Conservation (phyloP, 2,888 invertebrate species). For the Acleris literana region DNA sequence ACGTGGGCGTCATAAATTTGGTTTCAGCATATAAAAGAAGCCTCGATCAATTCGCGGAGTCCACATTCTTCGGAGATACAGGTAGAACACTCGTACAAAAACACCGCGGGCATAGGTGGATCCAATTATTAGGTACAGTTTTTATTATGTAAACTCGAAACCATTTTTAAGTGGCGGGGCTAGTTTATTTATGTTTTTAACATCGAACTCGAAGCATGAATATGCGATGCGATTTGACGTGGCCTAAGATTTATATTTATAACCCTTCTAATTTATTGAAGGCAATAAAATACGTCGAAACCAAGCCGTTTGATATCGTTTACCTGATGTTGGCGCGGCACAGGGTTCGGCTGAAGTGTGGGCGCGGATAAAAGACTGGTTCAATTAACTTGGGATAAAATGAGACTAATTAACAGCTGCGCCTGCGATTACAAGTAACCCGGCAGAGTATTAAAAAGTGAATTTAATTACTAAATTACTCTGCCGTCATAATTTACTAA, state of each 20-base stretch:
- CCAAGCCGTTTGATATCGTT: conserved; percentile 58
- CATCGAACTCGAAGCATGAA: conserved; percentile 65
- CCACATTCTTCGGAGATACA: neutral
- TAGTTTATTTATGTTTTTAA: conserved; percentile 61
- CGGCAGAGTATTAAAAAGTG: conserved; percentile 1
- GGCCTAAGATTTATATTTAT: conserved; percentile 77
- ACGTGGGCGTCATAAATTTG: conserved; percentile 33
- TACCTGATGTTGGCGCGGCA: conserved; percentile 49
- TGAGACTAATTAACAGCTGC: conserved; percentile 17
- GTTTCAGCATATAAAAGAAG: conserved; percentile 15
- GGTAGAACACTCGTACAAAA: conserved; percentile 2
- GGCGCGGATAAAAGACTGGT: conserved; percentile 26
- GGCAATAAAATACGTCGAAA: conserved; percentile 72
- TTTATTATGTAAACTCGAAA: conserved; percentile 28
- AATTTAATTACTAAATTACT: conserved; percentile 4
- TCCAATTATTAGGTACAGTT: conserved; percentile 17
- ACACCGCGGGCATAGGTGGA: conserved; percentile 10
- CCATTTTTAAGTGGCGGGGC: conserved; percentile 46
- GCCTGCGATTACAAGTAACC: conserved; percentile 8
- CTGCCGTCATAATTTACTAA: neutral
- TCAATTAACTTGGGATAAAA: conserved; percentile 23
- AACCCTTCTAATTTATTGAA: conserved; percentile 73
- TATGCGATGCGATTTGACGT: conserved; percentile 76
- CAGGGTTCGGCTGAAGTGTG: conserved; percentile 33
- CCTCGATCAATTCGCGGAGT: conserved; percentile 1